Evolutionary conservation across 2,888 invertebrate species (phyloP).

Genomic region (Pharmacophagus antenor): DNA sequence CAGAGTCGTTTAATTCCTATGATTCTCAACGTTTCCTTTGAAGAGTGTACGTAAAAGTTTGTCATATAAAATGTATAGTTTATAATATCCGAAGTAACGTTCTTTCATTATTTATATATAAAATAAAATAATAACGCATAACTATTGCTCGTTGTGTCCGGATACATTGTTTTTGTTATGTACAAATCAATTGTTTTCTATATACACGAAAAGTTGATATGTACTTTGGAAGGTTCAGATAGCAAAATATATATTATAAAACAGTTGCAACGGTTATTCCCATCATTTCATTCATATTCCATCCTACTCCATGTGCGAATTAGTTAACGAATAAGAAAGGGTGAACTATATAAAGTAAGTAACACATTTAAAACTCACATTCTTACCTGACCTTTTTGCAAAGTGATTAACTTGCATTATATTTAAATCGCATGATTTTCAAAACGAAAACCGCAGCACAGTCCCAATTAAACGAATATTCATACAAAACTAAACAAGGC

Average conservation of each 20-base stretch:
- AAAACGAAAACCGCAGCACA: conserved; percentile 32
- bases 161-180: too few relatives aligned
- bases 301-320: not conserved
- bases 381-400: conserved; percentile 34
- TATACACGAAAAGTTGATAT: too few relatives aligned
- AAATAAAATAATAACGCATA: too few relatives aligned
- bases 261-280: not conserved
- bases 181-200: too few relatives aligned
- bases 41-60: too few relatives aligned
- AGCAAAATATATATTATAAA: not conserved
- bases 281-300: not conserved
- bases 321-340: not conserved
- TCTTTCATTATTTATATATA: too few relatives aligned
- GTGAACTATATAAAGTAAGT: not conserved
- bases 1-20: too few relatives aligned
- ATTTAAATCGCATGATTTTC: conserved; percentile 22
- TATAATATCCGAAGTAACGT: too few relatives aligned
- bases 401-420: conserved; percentile 33
- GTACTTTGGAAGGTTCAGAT: too few relatives aligned
- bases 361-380: conserved; percentile 30
- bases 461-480: conserved; percentile 24
- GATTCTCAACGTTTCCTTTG: too few relatives aligned
- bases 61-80: too few relatives aligned
- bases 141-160: too few relatives aligned
- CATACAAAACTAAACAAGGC: conserved; percentile 31